Evolutionary conservation across 92 coral and sea anemone species (phyloP), one percentile per base, ranked within the genome.

Genomic region (Palythoa grandis): DNA sequence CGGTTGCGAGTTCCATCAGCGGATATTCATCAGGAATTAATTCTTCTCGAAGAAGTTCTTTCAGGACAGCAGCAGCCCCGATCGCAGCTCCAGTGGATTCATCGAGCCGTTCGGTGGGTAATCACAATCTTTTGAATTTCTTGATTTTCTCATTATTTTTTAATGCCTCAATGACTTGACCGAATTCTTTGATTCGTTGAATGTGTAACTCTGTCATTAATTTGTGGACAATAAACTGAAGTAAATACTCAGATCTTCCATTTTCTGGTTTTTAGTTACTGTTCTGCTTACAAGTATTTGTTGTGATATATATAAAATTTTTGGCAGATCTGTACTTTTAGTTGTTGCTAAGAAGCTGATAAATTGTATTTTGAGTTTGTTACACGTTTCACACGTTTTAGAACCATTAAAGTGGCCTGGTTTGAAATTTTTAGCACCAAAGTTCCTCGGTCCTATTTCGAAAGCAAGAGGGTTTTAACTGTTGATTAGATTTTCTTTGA

Each of bases 1-100:
- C 98, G 24, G 72, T 97, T 5, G 88, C 92, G 8, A 97, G 98
- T 43, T 95, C 92, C 39, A 88, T 86, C 20, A 91, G 95, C 78
- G 86, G 65, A n/a, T 88, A 88, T 65, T 88, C 94, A 20, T 89
- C 95, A 8, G 93, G 98, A 20, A 78, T 90, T 74, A 91, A 92
- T 91, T 84, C 86, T 43, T 93, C 97, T 16, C 88, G 98, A 24
- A 85, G 90, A 79, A 87, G 92, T 72, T 93, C 97, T 7, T 95
- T 97, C 77, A 92, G 94, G 67, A 73, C 76, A 15, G 53, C 83
- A 40, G 48, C 88, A 11, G 91, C 93, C 14, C 92, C 94, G 24
- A 82, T 84, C 25, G 90, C 89, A 74, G 90, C 94, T 67, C 93
- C 92, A 29, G 83, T 90, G 52, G 96, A 89, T 70, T 77, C 92